Percentiles rank a stretch among this genome's conserved stretches.
Evolutionary conservation across 2,113 vertebrate genomes (phyloP).

Genomic region (Mus pahari): DNA sequence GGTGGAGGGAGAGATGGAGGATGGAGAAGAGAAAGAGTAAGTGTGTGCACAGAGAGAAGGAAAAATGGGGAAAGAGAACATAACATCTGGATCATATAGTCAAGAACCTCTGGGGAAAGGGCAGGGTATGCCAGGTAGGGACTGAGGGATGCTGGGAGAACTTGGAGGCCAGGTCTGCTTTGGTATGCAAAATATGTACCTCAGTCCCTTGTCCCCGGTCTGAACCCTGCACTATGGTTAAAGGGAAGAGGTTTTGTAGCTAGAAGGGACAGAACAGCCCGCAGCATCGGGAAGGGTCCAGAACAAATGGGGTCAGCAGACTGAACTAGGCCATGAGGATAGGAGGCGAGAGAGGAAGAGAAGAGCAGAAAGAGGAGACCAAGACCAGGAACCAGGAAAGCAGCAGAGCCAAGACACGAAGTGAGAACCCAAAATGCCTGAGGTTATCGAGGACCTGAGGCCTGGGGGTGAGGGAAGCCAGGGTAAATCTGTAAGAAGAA

Average conservation of each 20-base stretch:
- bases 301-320: background rate
- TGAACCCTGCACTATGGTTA: no score
- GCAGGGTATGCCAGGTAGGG: no score
- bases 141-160: no score
- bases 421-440: background rate
- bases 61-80: no score
- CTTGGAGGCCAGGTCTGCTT: no score
- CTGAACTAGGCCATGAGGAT: background rate
- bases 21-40: no score
- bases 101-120: no score
- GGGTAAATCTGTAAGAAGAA: background rate
- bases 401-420: background rate
- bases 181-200: no score
- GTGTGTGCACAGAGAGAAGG: no score
- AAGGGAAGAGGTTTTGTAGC: background rate
- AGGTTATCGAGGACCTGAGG: background rate
- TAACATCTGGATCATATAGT: no score
- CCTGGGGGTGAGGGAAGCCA: background rate
- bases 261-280: background rate
- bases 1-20: no score
- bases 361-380: background rate
- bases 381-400: background rate
- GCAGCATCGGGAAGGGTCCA: background rate
- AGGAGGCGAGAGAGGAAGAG: background rate
- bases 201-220: no score